A percentile compares a stretch with the other conserved stretches of the same genome.
Conservation (phyloP, 2,888 invertebrate genomes). For the Rhamnusium bicolor region DNA sequence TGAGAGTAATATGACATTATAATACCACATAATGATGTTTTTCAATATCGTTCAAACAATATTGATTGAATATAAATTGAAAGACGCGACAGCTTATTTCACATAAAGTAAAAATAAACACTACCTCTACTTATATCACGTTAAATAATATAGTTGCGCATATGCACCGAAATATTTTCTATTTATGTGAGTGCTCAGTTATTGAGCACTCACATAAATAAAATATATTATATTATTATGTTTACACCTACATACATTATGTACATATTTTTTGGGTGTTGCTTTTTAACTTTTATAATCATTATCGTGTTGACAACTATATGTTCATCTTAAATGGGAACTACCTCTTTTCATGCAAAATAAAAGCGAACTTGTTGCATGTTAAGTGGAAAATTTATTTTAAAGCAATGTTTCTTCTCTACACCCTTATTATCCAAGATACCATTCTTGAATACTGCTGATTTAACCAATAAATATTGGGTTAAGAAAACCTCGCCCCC, state of each 20-base stretch:
- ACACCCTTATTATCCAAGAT: too few species aligned
- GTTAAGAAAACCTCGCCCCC: too few species aligned
- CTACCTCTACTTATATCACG: background rate
- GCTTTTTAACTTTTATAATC: background rate
- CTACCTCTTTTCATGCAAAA: too few species aligned
- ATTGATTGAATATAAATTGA: conserved; percentile 19
- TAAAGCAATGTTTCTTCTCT: too few species aligned
- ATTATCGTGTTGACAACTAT: too few species aligned
- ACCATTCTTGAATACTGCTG: too few species aligned
- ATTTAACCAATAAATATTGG: too few species aligned
- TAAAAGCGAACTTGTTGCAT: too few species aligned
- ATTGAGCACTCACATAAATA: too few species aligned
- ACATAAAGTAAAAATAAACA: background rate
- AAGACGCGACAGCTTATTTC: background rate
- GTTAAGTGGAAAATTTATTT: too few species aligned
- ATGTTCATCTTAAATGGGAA: background rate
- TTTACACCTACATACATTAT: background rate
- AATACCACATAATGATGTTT: conserved; percentile 15
- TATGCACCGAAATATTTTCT: background rate
- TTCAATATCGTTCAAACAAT: background rate
- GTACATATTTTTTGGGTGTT: background rate
- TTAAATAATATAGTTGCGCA: background rate
- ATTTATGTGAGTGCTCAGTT: background rate
- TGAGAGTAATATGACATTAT: background rate
- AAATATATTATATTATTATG: too few species aligned